Base-by-base conservation (phyloP, 2,113 vertebrate genomes). In the Sinocyclocheilus rhinocerous region DNA sequence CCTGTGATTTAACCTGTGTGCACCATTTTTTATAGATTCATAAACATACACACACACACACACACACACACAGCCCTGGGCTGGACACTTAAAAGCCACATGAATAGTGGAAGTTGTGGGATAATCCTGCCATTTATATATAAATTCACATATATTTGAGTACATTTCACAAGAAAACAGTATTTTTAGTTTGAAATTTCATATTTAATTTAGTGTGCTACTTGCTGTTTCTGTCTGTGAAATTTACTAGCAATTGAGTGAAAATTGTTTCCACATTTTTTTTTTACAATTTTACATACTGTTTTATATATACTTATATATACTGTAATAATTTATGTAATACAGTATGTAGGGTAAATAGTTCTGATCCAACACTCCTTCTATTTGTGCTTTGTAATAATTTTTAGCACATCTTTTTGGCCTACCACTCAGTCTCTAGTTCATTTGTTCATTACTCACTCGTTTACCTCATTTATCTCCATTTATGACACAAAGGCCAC, bases 21-120 rank as follows among this genome's bases (percentile, higher is more conserved):
- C n/a, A 1, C 73, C 45, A 48, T 13, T 67, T 29, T 57, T 57
- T 57, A 81, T 52, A 70, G 61, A 81, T 75, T 81, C 81, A 63
- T 57, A 83, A 48, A 88, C 73, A 88, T 76, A 89, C 86, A 85
- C 42, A 90, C 52, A 24, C 39, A n/a, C n/a, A n/a, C n/a, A n/a
- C n/a, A n/a, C n/a, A 82, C 75, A 77, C 33, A 88, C 78, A 88
- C 82, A 82, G 87, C 91, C 96, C 95, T 94, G 95, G 96, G 96
- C 93, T 92, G 63, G 93, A 94, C 94, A 95, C 95, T 96, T 96
- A 96, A 96, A 97, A 97, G 95, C 93, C 96, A 96, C 95, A 95
- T 96, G 96, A 96, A 96, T 94, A 88, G 95, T 90, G 92, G 89
- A 95, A 88, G 94, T 93, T 86, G 92, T 90, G 92, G 92, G 96